A percentile compares a stretch with the other conserved stretches of the same genome.
Conservation (phyloP, 2,113 vertebrate species). For the Esox niger region DNA sequence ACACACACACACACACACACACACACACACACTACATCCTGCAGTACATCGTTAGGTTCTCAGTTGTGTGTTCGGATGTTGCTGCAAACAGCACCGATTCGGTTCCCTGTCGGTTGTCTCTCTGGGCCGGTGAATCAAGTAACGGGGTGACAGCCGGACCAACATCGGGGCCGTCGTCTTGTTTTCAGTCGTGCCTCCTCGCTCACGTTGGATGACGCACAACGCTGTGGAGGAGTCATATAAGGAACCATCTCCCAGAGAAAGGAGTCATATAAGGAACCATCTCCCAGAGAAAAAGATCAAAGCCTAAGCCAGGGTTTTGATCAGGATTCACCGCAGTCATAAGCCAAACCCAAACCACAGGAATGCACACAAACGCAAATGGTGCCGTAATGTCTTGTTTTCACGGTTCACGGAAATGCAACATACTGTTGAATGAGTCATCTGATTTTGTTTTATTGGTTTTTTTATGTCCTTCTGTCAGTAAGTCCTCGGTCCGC, state of each 20-base stretch:
- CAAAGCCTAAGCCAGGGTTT: background rate
- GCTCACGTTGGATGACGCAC: background rate
- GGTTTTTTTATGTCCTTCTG: too few relatives aligned
- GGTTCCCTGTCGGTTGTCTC: conserved; percentile 2
- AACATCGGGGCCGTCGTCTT: background rate
- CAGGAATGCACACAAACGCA: background rate
- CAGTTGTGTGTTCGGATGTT: conserved; percentile 3
- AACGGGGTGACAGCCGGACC: background rate
- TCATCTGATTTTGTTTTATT: too few relatives aligned
- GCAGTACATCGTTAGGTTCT: conserved; percentile 11
- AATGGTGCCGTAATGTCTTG: too few relatives aligned
- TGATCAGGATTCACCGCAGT: too few relatives aligned
- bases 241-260: too few relatives aligned
- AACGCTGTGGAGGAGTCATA: conserved; percentile 9
- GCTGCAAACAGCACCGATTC: conserved; percentile 22
- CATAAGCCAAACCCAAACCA: conserved; percentile 17
- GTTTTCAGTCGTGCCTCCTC: conserved; percentile 8
- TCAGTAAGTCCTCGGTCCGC: conserved; percentile 6
- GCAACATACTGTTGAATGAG: too few relatives aligned
- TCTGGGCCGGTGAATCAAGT: conserved; percentile 6
- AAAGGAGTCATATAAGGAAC: conserved; percentile 24
- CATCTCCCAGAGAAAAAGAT: background rate
- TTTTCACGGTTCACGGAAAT: too few relatives aligned
- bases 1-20: conserved; percentile 13
- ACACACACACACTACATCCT: conserved; percentile 2